Conservation (phyloP, 1,140 invertebrate species). For the Nasonia longicornis region DNA sequence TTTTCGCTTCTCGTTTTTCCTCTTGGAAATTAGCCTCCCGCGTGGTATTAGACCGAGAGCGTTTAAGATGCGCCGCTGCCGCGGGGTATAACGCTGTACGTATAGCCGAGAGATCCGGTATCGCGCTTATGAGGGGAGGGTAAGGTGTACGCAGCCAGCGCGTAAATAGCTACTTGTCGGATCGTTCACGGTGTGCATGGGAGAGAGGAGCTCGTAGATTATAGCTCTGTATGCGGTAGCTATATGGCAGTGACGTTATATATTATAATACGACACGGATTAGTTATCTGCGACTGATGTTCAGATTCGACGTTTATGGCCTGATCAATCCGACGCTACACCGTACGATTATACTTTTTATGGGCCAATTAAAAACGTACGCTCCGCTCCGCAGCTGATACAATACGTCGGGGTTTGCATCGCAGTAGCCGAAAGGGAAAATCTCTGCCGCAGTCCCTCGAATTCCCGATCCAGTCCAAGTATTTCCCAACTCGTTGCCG, state of each 20-base stretch:
- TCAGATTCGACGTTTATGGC: no score
- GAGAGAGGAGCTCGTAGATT: neutral
- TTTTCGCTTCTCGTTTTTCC: conserved; percentile 58
- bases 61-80: conserved; percentile 61
- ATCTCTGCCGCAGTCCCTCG: neutral
- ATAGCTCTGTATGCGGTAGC: neutral
- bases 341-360: no score
- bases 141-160: conserved; percentile 51
- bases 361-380: no score
- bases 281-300: no score
- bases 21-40: conserved; percentile 65
- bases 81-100: conserved; percentile 25
- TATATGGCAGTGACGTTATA: neutral
- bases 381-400: no score
- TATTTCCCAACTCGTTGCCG: conserved; percentile 15
- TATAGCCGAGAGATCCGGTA: conserved; percentile 29
- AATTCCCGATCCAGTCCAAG: conserved; percentile 4
- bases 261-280: no score
- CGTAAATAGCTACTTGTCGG: conserved; percentile 69
- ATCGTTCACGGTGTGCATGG: conserved; percentile 52
- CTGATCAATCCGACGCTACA: no score
- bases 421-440: neutral
- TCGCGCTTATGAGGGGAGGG: conserved; percentile 49
- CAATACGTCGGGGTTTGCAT: no score
- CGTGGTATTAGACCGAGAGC: conserved; percentile 65